These are phyloP conservation scores for Pristionchus exspectatus DNA, from an alignment of 2,888 invertebrate genomes.

Conservation along the genomic window DNA sequence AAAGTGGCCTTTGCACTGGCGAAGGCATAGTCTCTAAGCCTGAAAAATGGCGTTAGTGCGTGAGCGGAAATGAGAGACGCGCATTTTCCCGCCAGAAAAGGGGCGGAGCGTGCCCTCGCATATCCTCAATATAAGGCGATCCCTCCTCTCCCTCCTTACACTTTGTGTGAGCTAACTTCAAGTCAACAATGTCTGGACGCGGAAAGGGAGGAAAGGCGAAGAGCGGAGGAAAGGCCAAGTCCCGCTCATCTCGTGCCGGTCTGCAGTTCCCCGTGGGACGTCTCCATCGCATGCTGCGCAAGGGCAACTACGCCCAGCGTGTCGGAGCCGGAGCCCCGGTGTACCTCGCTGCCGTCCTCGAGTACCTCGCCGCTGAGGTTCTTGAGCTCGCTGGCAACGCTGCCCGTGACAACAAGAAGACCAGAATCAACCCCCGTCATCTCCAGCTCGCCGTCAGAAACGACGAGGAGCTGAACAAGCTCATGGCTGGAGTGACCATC, in stretches of 20 bases:
- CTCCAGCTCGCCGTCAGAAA: no score
- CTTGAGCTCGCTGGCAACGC: no score
- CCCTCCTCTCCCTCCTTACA: no score
- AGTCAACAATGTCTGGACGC: slow-evolving; percentile 85
- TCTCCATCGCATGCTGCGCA: slow-evolving; percentile 73
- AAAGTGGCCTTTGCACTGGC: no score
- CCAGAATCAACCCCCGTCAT: no score
- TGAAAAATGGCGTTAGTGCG: no score
- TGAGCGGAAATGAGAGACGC: no score
- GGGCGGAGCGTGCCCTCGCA: slow-evolving; percentile 30
- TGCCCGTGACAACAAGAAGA: no score
- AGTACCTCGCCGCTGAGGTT: no score
- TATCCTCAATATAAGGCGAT: not conserved
- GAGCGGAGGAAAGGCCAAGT: slow-evolving; percentile 71
- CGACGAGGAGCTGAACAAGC: no score
- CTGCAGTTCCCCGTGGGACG: slow-evolving; percentile 78
- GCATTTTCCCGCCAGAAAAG: slow-evolving; percentile 3
- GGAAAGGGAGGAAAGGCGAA: slow-evolving; percentile 87
- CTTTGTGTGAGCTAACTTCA: not conserved
- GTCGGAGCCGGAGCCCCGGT: slow-evolving; percentile 75
- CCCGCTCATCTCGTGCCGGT: slow-evolving; percentile 77
- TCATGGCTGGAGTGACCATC: no score
- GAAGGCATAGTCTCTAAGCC: no score
- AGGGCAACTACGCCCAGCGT: slow-evolving; percentile 75
- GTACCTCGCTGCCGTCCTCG: slow-evolving; percentile 73